A percentile compares a stretch with the other conserved stretches of the same genome.
phyloP scores from a whole-genome alignment of 2,113 vertebrate genomes.

The Siniperca chuatsi region DNA sequence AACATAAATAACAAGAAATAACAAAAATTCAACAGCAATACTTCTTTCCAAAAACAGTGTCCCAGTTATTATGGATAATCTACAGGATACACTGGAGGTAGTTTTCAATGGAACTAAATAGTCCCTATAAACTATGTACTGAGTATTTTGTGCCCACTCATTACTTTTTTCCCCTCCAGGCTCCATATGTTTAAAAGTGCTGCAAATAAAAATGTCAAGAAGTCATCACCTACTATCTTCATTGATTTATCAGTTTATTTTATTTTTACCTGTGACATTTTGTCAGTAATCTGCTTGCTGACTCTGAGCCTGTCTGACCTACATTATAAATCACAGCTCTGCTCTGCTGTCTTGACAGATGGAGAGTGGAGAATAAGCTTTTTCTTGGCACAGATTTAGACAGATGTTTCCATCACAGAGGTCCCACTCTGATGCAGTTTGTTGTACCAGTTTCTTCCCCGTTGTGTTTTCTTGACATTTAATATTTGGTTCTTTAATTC shows the following conservation, averaged over 20 bases:
- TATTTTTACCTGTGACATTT: conserved; percentile 29
- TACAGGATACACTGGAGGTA: not conserved
- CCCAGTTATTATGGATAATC: not conserved
- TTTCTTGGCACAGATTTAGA: conserved; percentile 56
- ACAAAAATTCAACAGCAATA: too few species aligned
- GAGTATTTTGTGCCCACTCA: not conserved
- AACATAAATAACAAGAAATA: too few species aligned
- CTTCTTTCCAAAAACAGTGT: not conserved
- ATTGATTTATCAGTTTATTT: not conserved
- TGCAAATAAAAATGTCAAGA: not conserved
- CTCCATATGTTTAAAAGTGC: not conserved
- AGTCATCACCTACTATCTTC: not conserved
- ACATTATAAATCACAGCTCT: conserved; percentile 42
- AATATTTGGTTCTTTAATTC: not conserved
- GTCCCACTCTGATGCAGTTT: conserved; percentile 21
- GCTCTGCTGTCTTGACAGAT: conserved; percentile 57
- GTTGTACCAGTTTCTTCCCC: not conserved
- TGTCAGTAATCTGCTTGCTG: conserved; percentile 46
- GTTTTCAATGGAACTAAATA: not conserved
- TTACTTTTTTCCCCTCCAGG: not conserved
- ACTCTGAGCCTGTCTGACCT: conserved; percentile 55
- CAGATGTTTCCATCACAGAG: conserved; percentile 46
- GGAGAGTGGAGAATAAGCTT: conserved; percentile 54
- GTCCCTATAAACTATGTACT: not conserved
- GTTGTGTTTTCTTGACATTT: not conserved